A percentile compares a stretch with the other conserved stretches of the same genome.
These are phyloP conservation scores for Thermophis baileyi DNA, from an alignment of 2,113 vertebrate species.

Conservation along the genomic window DNA sequence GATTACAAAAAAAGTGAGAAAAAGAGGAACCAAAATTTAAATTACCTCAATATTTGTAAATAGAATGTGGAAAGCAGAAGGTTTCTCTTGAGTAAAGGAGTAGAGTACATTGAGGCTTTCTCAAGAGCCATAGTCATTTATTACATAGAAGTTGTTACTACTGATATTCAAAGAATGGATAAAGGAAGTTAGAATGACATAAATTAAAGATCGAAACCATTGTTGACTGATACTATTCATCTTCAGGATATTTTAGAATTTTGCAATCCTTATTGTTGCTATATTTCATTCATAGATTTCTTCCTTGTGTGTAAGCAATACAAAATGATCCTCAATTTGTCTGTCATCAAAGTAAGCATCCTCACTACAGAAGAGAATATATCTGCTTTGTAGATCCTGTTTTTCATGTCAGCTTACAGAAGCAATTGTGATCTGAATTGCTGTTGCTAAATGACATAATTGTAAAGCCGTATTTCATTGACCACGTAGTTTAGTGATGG, in stretches of 20 bases:
- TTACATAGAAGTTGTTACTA: slow-evolving; percentile 17
- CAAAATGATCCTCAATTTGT: neutral
- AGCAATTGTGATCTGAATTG: neutral
- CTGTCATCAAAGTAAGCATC: neutral
- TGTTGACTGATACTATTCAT: slow-evolving; percentile 11
- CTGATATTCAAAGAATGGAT: slow-evolving; percentile 15
- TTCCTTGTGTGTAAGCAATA: neutral
- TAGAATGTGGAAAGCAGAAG: neutral
- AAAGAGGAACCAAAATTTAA: neutral
- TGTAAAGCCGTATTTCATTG: neutral
- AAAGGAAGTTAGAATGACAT: neutral
- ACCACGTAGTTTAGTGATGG: neutral
- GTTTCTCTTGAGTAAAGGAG: neutral
- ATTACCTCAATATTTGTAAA: neutral
- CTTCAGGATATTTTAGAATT: slow-evolving; percentile 43
- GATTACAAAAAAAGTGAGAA: neutral
- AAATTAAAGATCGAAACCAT: neutral
- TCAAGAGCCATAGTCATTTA: neutral
- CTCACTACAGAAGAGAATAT: neutral
- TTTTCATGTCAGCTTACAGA: neutral
- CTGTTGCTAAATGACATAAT: neutral
- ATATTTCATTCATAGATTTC: slow-evolving; percentile 7
- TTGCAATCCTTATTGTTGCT: slow-evolving; percentile 19
- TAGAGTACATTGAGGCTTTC: neutral
- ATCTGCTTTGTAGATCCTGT: slow-evolving; percentile 32